Percentiles rank a stretch among this genome's conserved stretches.
phyloP scores from a whole-genome alignment of 2,113 vertebrate genomes.

The Elanoides forficatus region DNA sequence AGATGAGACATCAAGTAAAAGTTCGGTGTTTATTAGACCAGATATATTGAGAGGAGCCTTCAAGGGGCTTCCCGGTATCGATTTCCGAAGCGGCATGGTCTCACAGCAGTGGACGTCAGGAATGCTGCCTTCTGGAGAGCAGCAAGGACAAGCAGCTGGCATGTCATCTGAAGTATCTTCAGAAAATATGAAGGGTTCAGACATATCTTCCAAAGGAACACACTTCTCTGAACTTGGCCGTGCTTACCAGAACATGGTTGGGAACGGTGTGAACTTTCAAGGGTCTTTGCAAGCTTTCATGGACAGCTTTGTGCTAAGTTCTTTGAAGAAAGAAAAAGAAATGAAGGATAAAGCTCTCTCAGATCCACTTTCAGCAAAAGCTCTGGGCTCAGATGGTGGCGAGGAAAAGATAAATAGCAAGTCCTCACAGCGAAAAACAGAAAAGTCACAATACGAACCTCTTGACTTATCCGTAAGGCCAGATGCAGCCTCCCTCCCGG shows the following conservation, averaged over 20 bases:
- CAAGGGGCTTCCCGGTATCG: slow-evolving; percentile 88
- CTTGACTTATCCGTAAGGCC: slow-evolving; percentile 93
- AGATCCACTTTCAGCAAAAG: slow-evolving; percentile 82
- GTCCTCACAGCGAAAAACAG: slow-evolving; percentile 77
- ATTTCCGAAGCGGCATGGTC: slow-evolving; percentile 87
- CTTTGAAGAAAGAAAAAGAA: slow-evolving; percentile 92
- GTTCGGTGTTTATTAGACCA: slow-evolving; percentile 90
- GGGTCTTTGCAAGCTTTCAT: slow-evolving; percentile 97
- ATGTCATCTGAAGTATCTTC: slow-evolving; percentile 76
- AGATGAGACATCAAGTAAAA: slow-evolving; percentile 81
- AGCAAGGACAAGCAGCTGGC: slow-evolving; percentile 77
- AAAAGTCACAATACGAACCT: slow-evolving; percentile 93
- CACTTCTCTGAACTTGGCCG: slow-evolving; percentile 91
- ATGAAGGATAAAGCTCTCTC: slow-evolving; percentile 78
- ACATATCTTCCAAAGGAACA: slow-evolving; percentile 81
- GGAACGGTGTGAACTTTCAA: slow-evolving; percentile 94
- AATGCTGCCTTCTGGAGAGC: slow-evolving; percentile 82
- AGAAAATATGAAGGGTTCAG: slow-evolving; percentile 82
- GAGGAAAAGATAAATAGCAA: slow-evolving; percentile 83
- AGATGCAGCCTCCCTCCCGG: slow-evolving; percentile 88
- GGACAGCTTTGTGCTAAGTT: slow-evolving; percentile 94
- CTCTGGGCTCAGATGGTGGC: slow-evolving; percentile 73
- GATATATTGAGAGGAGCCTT: slow-evolving; percentile 93
- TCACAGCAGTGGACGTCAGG: slow-evolving; percentile 90
- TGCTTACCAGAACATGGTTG: slow-evolving; percentile 90